Base-by-base conservation (phyloP, 2,113 vertebrate species). In the Barnardius zonarius region DNA sequence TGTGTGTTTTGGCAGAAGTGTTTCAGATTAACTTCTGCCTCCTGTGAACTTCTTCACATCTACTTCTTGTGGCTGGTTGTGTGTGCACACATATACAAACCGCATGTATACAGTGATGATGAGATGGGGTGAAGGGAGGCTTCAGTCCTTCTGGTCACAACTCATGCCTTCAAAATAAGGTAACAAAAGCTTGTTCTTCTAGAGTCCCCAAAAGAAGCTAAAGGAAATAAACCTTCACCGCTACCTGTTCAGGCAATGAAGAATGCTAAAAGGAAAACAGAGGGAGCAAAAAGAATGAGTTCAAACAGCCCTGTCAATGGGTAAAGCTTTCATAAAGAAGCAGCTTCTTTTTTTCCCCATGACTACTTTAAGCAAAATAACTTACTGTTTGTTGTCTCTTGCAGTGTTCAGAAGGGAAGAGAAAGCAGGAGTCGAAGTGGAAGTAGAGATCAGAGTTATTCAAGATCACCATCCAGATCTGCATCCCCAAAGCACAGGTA, bases 121-220 rank as follows among this genome's bases (percentile, higher is more conserved):
- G 49, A 59, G 5, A 1, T 2, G 5, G 46, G n/a, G 2, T 4
- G 2, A 70, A n/a, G n/a, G 23, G 28, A 59, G 46, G 17, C 55
- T 91, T 35, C 13, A 5, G 17, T 28, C 20, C 16, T 66, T 46
- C 9, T 48, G 54, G 73, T 70, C 39, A 1, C 64, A 48, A 24
- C 16, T 27, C 12, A 4, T 12, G 10, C 46, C 55, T 83, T 27
- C 17, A 54, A 59, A 52, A 37, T 5, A 46, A 57, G 25, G 37
- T 94, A 86, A 96, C 80, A 87, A 78, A 91, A 5, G 17, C 4
- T 95, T 52, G 22, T 94, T 86, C 67, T 88, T 82, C 17, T 48
- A 98, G 98, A 97, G 41, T 98, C 98, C 39, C 98, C 98, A 52
- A 98, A 98, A 93, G 98, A 98, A 61, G 90, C 92, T 12, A 98